phyloP scores from a whole-genome alignment of 2,797 vertebrate species.

The Amniataba percoides region DNA sequence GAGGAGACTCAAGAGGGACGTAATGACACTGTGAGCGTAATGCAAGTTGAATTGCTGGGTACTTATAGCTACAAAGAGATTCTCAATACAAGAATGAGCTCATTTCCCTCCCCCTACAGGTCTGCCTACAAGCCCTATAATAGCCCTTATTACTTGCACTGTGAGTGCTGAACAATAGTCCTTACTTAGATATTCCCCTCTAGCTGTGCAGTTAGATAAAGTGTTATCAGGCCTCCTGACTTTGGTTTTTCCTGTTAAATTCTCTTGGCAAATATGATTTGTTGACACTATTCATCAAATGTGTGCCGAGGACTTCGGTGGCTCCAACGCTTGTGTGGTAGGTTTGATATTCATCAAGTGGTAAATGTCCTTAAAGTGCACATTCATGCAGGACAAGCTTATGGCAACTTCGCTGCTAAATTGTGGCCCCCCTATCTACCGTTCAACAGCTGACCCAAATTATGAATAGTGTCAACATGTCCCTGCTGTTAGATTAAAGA shows the following conservation, averaged over 20 bases:
- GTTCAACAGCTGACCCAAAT: constrained; percentile 61
- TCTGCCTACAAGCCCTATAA: constrained; percentile 59
- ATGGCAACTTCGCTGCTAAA: constrained; percentile 55
- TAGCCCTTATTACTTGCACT: constrained; percentile 61
- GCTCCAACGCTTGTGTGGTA: constrained; percentile 45
- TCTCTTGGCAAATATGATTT: constrained; percentile 47
- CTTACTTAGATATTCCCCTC: constrained; percentile 49
- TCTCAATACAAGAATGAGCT: constrained; percentile 50
- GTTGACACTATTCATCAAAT: constrained; percentile 59
- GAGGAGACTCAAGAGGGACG: constrained; percentile 53
- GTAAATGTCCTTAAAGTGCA: constrained; percentile 66
- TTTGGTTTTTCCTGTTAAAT: constrained; percentile 43
- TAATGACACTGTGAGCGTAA: constrained; percentile 60
- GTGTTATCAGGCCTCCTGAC: constrained; percentile 9
- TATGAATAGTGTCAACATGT: constrained; percentile 43
- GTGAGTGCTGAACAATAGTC: constrained; percentile 65
- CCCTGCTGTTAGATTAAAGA: constrained; percentile 33
- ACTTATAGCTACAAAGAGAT: constrained; percentile 60
- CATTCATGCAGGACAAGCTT: constrained; percentile 52
- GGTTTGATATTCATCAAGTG: constrained; percentile 66
- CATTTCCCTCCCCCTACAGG: constrained; percentile 57
- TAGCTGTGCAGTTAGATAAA: constrained; percentile 34
- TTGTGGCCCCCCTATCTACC: constrained; percentile 3
- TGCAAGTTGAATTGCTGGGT: constrained; percentile 47
- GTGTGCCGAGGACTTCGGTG: constrained; percentile 31